Evolutionary conservation across 2,888 invertebrate genomes (phyloP).

Genomic region (Chrysodeixis includens): DNA sequence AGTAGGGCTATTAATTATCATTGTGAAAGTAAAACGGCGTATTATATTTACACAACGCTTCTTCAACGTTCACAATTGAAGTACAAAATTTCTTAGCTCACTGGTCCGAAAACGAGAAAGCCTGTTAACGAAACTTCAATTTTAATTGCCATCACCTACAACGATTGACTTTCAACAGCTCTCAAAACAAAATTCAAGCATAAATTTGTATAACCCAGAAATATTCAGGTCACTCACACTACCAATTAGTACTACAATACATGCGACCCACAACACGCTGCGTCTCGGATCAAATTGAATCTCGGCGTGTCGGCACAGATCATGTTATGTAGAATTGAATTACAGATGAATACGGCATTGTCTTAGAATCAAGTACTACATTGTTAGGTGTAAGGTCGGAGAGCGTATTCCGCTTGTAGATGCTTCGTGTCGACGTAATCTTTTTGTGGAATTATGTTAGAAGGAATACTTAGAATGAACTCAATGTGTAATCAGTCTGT

Average conservation of each 20-base stretch:
- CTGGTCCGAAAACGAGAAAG: too few relatives aligned
- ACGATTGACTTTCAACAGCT: background rate
- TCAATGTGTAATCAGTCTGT: background rate
- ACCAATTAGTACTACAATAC: slow-evolving; percentile 29
- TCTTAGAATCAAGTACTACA: slow-evolving; percentile 3
- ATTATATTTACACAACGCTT: too few relatives aligned
- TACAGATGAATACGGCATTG: slow-evolving; percentile 27
- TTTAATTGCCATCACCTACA: too few relatives aligned
- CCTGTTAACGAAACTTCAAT: too few relatives aligned
- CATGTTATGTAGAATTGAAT: slow-evolving; percentile 28
- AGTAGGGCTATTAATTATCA: too few relatives aligned
- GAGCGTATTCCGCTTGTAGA: background rate
- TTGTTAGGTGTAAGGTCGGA: background rate
- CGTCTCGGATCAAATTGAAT: slow-evolving; percentile 42
- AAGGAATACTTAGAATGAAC: background rate
- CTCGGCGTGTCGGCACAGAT: slow-evolving; percentile 14
- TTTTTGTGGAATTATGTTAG: background rate
- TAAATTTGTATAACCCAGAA: slow-evolving; percentile 6
- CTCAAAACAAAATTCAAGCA: background rate
- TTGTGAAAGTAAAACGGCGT: too few relatives aligned
- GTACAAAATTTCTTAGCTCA: too few relatives aligned
- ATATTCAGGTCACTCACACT: slow-evolving; percentile 9
- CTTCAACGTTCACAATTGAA: too few relatives aligned
- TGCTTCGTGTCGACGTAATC: background rate
- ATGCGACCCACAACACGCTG: slow-evolving; percentile 10